Conservation (phyloP, 2,888 invertebrate species). For the Tubiluchus corallicola region DNA sequence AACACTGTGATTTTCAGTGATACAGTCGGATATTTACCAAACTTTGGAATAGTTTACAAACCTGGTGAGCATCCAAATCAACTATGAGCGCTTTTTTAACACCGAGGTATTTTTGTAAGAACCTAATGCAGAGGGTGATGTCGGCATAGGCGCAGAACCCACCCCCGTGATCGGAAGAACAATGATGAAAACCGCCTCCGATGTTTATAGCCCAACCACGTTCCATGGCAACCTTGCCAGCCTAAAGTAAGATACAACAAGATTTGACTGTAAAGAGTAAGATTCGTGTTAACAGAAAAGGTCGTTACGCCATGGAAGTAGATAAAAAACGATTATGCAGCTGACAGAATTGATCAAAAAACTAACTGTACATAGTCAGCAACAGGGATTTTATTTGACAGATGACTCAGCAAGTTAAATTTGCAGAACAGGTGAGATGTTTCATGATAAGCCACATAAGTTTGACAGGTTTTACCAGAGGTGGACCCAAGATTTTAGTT, state of each 20-base stretch:
- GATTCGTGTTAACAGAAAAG: not conserved
- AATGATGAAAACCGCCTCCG: constrained; percentile 82
- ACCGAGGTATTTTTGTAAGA: constrained; percentile 34
- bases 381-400: constrained; percentile 4
- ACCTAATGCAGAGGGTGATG: constrained; percentile 54
- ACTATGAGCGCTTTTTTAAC: constrained; percentile 51
- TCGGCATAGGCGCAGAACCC: constrained; percentile 83
- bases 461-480: no score
- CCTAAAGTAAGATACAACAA: constrained; percentile 32
- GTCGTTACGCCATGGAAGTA: not conserved
- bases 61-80: constrained; percentile 81
- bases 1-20: no score
- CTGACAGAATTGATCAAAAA: no score
- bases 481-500: no score
- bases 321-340: not conserved
- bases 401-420: no score
- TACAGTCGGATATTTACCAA: no score
- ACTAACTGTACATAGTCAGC: constrained; percentile 5
- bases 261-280: no score
- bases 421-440: no score
- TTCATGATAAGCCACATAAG: no score
- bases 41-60: no score
- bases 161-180: constrained; percentile 50
- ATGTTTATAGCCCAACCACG: constrained; percentile 74
- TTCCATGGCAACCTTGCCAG: constrained; percentile 59